A percentile compares a stretch with the other conserved stretches of the same genome.
Evolutionary conservation across 2,888 invertebrate species (phyloP).

Genomic region (Acanthosepion esculentum): DNA sequence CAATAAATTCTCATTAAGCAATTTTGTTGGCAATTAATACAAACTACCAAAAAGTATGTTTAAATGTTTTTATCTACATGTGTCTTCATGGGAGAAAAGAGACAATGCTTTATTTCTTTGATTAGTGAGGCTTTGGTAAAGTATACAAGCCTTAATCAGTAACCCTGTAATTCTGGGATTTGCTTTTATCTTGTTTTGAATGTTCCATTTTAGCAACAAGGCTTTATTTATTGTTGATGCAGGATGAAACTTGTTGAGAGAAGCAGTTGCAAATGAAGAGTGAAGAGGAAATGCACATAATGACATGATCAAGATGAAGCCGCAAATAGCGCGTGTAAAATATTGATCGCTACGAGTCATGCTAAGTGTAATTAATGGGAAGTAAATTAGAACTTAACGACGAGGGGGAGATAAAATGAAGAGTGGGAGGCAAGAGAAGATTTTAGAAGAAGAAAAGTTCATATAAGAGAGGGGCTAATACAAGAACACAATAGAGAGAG

Average conservation of each 20-base stretch:
- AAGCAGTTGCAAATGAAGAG: not conserved
- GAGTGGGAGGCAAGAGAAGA: not conserved
- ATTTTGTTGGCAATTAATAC: too few relatives aligned
- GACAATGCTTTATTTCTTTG: too few relatives aligned
- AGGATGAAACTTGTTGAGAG: not conserved
- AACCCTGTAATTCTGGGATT: too few relatives aligned
- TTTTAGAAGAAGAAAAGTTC: not conserved
- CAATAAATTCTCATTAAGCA: too few relatives aligned
- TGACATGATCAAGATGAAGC: not conserved
- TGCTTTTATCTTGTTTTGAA: too few relatives aligned
- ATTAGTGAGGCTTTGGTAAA: too few relatives aligned
- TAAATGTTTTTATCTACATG: too few relatives aligned
- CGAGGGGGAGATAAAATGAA: not conserved
- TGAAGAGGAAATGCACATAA: not conserved
- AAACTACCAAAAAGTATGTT: too few relatives aligned
- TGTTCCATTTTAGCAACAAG: too few relatives aligned
- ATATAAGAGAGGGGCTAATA: not conserved
- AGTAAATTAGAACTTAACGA: not conserved
- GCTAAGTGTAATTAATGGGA: conserved; percentile 14
- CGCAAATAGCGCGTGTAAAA: not conserved
- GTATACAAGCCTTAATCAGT: too few relatives aligned
- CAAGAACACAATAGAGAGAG: not conserved
- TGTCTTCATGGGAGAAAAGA: too few relatives aligned
- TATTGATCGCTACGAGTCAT: not conserved
- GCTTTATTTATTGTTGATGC: not conserved